Base-by-base conservation (phyloP, 1,140 invertebrate species). In the Meloidogyne floridensis region DNA sequence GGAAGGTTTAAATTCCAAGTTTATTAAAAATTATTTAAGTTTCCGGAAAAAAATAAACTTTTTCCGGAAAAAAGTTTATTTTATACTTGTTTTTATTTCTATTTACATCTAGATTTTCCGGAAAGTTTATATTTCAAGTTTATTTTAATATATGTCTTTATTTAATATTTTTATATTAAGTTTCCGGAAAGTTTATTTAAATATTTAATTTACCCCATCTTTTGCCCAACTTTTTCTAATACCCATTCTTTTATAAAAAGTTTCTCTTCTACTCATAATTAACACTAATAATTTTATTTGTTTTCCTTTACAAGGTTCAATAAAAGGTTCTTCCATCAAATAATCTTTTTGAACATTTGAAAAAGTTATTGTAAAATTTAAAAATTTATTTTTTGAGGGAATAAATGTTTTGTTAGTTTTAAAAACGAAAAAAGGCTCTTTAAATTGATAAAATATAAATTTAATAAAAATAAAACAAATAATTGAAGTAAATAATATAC, bases 141-240 rank as follows among this genome's bases (percentile, higher is more conserved):
- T 47, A 47, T 47, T 47, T 47, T 47, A 32, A 47, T 47, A 47
- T 47, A 47, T 32, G 32, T 2, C 47, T 47, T 6, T 47, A 47
- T 47, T 47, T 6, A 47, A 6, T 47, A 47, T 47, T 47, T 6
- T 47, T 6, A 47, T 47, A 47, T 47, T 47, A 47, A 6, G 47
- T 47, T 47, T 47, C 47, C 47, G 47, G 47, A 47, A 47, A 6
- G 47, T 71, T 8, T 20, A 6, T 71, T 6, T 71, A 6, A 6
- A 6, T 20, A 71, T 20, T 42, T 20, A 43, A 76, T 59, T 76
- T 65, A 79, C 77, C 54, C 1, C 43, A 69, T 79, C 59, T 2
- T 20, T 79, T 9, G 77, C 77, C 77, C 77, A 79, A 53, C 65
- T 79, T 70, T 79, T 65, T 43, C 77, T 69, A 42, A 79, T 79